Evolutionary conservation across 1,140 invertebrate species (phyloP).

Genomic region (Cecropterus lyciades): DNA sequence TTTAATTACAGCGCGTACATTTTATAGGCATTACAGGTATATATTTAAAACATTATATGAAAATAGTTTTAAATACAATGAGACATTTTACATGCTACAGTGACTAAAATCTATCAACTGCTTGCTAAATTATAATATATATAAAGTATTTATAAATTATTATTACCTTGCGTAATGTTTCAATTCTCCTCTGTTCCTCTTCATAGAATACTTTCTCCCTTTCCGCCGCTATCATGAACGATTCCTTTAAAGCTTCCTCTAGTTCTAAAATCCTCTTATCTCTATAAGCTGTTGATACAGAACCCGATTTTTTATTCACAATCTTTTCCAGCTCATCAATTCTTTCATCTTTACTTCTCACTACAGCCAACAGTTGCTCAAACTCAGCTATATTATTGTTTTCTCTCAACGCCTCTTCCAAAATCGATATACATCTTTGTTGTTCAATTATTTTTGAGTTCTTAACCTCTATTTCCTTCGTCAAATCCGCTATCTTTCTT

Average conservation of each 20-base stretch:
- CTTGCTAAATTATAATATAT: too few species aligned
- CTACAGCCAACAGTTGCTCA: slow-evolving; percentile 80
- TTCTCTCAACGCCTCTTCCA: slow-evolving; percentile 83
- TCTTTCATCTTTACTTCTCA: slow-evolving; percentile 84
- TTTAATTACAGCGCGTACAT: too few species aligned
- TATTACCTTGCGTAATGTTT: slow-evolving; percentile 87
- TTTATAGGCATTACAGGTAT: too few species aligned
- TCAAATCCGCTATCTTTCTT: slow-evolving; percentile 76
- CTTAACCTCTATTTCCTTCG: slow-evolving; percentile 80
- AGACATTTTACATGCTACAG: too few species aligned
- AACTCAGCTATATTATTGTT: slow-evolving; percentile 85
- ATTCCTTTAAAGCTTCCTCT: slow-evolving; percentile 90
- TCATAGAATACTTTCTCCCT: slow-evolving; percentile 86
- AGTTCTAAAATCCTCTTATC: slow-evolving; percentile 90
- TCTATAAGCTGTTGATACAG: slow-evolving; percentile 52
- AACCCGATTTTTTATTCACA: slow-evolving; percentile 80
- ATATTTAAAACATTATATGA: too few species aligned
- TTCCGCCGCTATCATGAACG: slow-evolving; percentile 87
- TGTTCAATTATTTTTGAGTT: slow-evolving; percentile 85
- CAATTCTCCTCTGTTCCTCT: slow-evolving; percentile 85
- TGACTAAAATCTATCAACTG: too few species aligned
- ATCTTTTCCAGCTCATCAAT: slow-evolving; percentile 82
- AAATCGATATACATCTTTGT: slow-evolving; percentile 83
- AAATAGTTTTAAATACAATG: too few species aligned
- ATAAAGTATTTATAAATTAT: too few species aligned